Evolutionary conservation across 2,888 invertebrate genomes (phyloP).

Genomic region (Steinernema hermaphroditum): DNA sequence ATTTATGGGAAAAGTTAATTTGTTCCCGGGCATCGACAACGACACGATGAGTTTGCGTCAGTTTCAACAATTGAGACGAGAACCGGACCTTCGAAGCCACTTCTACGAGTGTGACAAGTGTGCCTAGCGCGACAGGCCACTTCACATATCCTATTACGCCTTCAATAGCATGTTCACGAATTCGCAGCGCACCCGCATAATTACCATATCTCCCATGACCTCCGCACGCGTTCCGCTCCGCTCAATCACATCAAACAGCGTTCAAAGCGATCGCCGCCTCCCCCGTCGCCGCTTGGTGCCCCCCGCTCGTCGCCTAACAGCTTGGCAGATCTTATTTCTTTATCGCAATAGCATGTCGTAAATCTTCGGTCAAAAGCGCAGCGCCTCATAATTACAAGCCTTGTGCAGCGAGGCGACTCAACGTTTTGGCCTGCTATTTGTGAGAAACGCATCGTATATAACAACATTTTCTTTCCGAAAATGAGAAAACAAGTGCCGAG

Average conservation of each 20-base stretch:
- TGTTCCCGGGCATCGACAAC: too few relatives aligned
- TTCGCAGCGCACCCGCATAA: conserved; percentile 10
- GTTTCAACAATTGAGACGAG: too few relatives aligned
- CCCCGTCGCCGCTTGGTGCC: background rate
- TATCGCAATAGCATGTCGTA: conserved; percentile 9
- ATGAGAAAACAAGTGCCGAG: background rate
- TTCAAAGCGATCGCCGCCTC: background rate
- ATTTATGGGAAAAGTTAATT: too few relatives aligned
- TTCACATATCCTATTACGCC: conserved; percentile 18
- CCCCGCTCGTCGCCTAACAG: too few relatives aligned
- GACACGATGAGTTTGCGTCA: too few relatives aligned
- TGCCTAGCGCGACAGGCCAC: background rate
- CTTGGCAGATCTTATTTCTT: conserved; percentile 1
- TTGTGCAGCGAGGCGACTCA: background rate
- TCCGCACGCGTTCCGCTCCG: background rate
- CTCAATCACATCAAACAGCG: background rate
- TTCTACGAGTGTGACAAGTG: too few relatives aligned
- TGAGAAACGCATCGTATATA: too few relatives aligned
- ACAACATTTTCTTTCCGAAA: background rate
- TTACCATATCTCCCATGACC: conserved; percentile 24
- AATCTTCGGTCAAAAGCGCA: background rate
- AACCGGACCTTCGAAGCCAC: too few relatives aligned
- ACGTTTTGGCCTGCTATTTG: too few relatives aligned
- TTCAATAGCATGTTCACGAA: background rate
- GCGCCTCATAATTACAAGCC: conserved; percentile 13